Evolutionary conservation across 2,888 invertebrate genomes (phyloP).

Genomic region (Spilarctia lutea): DNA sequence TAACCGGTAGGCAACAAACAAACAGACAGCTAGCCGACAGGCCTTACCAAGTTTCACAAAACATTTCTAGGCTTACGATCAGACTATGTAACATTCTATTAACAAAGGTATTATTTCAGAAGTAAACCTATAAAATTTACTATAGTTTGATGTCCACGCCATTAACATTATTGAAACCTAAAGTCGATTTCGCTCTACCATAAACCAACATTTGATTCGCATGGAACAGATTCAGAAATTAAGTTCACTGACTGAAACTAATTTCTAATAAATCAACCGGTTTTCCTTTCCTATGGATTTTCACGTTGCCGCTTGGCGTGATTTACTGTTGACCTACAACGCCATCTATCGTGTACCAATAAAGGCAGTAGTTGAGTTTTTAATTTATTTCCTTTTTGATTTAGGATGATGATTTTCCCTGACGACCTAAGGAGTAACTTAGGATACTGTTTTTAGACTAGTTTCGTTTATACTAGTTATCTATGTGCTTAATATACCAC

Average conservation of each 20-base stretch:
- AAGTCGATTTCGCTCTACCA: slow-evolving; percentile 9
- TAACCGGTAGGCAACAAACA: neutral
- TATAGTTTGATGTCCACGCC: neutral
- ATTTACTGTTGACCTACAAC: slow-evolving; percentile 45
- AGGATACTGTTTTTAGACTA: too few relatives aligned
- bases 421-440: neutral
- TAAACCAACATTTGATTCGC: slow-evolving; percentile 44
- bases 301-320: slow-evolving; percentile 51
- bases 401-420: neutral
- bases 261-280: slow-evolving; percentile 62
- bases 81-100: neutral
- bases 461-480: too few relatives aligned
- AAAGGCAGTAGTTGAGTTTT: slow-evolving; percentile 50
- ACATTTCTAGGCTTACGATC: neutral
- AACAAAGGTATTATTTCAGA: neutral
- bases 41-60: neutral
- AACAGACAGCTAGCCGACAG: neutral
- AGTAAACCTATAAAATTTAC: neutral
- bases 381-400: slow-evolving; percentile 49
- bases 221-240: slow-evolving; percentile 55
- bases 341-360: slow-evolving; percentile 55
- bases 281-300: slow-evolving; percentile 63
- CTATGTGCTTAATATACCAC: too few relatives aligned
- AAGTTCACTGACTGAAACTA: slow-evolving; percentile 60
- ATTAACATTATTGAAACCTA: slow-evolving; percentile 7